Evolutionary conservation across 2,888 invertebrate genomes (phyloP), one percentile per base, ranked within the genome.

Genomic region (Synanthedon myopaeformis): DNA sequence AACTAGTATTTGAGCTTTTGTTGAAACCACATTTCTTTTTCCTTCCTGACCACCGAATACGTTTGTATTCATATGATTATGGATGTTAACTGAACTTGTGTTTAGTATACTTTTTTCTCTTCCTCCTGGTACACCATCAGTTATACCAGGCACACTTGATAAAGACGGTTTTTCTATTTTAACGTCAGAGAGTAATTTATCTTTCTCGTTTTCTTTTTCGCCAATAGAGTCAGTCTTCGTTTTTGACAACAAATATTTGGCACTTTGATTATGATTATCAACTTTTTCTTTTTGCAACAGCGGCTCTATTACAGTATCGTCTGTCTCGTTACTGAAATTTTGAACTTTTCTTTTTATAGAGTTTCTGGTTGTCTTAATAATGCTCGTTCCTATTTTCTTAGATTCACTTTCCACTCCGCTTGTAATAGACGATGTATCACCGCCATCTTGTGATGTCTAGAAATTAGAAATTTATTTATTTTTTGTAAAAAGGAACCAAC

Each of bases 371-470:
- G 71, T 72, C 72, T 90, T 90, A 17, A 85, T 61, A 61, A 88
- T 77, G 58, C 82, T 82, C 6, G 79, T 73, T 45, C 84, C 79
- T 13, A 83, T 69, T 61, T 77, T 82, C 62, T 76, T 87, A 1
- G 74, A 59, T 61, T 89, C 80, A 53, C 74, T 81, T 63, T 89
- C 89, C 58, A 76, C 60, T 61, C 79, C 82, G 75, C 83, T 85
- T 52, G 79, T 79, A 57, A 81, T 70, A 54, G 83, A 83, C 56
- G 76, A 74, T 53, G 74, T 65, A 57, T 87, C 87, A 53, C 78
- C 79, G 45, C 77, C 81, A 55, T 86, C 85, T 66, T 83, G 79
- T 57, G 86, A 87, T 52, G 80, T 73, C 88, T 88, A 76, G 45
- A 78, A 81, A 28, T 28, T 28, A 35, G n/a, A 49, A 49, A 2